Evolutionary conservation across 2,888 invertebrate genomes (phyloP).

Genomic region (Xanthia icteritia): DNA sequence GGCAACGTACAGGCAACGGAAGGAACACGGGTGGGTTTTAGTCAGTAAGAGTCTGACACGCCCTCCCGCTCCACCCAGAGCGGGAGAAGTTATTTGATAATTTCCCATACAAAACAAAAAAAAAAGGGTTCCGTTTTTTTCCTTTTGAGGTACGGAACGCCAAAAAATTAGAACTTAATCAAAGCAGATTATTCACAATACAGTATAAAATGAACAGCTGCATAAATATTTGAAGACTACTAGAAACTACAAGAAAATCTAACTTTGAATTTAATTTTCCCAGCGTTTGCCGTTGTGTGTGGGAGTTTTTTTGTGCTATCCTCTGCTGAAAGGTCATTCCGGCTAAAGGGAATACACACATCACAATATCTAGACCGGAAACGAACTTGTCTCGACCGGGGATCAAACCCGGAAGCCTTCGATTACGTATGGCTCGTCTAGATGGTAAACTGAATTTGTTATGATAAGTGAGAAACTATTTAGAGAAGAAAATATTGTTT

Average conservation of each 20-base stretch:
- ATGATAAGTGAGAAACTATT: background rate
- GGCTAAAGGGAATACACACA: conserved; percentile 50
- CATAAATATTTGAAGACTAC: background rate
- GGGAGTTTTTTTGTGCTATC: background rate
- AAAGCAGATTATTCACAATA: background rate
- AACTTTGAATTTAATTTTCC: background rate
- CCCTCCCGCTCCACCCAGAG: no score
- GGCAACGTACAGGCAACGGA: no score
- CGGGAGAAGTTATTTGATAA: no score
- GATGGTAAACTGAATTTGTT: background rate
- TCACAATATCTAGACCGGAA: conserved; percentile 68
- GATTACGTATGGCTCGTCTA: conserved; percentile 39
- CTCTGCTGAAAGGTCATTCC: conserved; percentile 30
- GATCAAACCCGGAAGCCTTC: conserved; percentile 58
- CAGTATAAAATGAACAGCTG: background rate
- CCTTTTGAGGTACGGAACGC: no score
- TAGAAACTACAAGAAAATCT: background rate
- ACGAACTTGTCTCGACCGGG: conserved; percentile 68
- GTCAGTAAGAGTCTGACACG: no score
- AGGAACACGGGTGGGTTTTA: no score
- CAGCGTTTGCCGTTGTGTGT: background rate
- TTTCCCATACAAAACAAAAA: no score
- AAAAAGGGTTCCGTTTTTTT: no score
- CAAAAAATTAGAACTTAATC: background rate
- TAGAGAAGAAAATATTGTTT: background rate